A percentile compares a stretch with the other conserved stretches of the same genome.
phyloP scores from a whole-genome alignment of 2,888 invertebrate genomes.

The Eupithecia centaureata region DNA sequence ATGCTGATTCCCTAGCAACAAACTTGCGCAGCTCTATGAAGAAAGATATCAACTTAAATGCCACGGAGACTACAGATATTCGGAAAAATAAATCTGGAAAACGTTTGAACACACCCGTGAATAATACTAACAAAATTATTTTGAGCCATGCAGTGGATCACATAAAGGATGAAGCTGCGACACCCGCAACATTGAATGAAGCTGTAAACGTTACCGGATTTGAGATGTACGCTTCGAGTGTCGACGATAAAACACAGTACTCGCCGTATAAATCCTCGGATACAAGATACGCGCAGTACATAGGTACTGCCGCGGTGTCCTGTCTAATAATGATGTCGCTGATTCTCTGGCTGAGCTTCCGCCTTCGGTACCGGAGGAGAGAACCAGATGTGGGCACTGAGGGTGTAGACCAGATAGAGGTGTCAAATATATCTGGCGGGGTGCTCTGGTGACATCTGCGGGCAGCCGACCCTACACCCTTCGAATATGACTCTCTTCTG shows the following conservation, averaged over 20 bases:
- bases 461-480: conserved; percentile 83
- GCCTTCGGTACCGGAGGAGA: conserved; percentile 71
- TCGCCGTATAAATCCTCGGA: conserved; percentile 69
- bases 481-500: conserved; percentile 83
- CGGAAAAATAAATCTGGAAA: conserved; percentile 63
- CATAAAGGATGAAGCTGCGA: conserved; percentile 48
- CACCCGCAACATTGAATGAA: conserved; percentile 50
- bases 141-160: conserved; percentile 36
- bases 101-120: conserved; percentile 70
- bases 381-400: conserved; percentile 58
- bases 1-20: conserved; percentile 55
- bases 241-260: conserved; percentile 69
- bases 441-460: conserved; percentile 89
- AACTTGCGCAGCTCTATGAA: conserved; percentile 50
- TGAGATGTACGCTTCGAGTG: conserved; percentile 55
- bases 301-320: conserved; percentile 84
- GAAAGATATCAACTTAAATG: conserved; percentile 50
- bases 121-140: conserved; percentile 49
- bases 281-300: conserved; percentile 70
- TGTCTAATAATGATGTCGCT: conserved; percentile 82
- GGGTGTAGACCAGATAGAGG: conserved; percentile 84
- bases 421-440: conserved; percentile 85
- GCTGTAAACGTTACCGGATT: conserved; percentile 52
- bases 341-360: conserved; percentile 80
- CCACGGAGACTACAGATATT: conserved; percentile 46